Evolutionary conservation across 2,113 vertebrate species (phyloP), one percentile per base, ranked within the genome.

Genomic region (Morphnarchus princeps): DNA sequence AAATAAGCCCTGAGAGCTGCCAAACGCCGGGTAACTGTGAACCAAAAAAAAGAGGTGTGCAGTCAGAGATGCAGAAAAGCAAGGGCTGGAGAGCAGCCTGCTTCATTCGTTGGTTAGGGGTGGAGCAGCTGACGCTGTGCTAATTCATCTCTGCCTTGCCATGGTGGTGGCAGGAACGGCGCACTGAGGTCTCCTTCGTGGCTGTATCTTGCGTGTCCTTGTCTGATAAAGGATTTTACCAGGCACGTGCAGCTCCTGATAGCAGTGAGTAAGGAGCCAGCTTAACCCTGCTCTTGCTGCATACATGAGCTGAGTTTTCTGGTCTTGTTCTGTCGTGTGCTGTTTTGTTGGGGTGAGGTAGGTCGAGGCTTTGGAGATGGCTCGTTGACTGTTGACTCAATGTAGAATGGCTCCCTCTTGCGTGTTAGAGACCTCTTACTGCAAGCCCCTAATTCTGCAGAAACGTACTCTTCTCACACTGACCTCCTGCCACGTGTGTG

Each of bases 201-300:
- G 22, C 5, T 49, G 3, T 29, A 3, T 13, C 29, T 45, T 29
- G 18, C 1, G 0, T 5, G n/a, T 36, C 13, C 25, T 24, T 61
- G 15, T 67, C 40, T 1, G 6, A 15, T 6, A 16, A 13, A 63
- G 12, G 52, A 2, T 32, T 45, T 81, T 28, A 13, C 21, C 28
- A 14, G 28, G 26, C 0, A 0, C 1, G 0, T 6, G 42, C 13
- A 54, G 25, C 61, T 90, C 42, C 14, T 11, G 47, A 6, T 21
- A 52, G 38, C 10, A 1, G 16, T 19, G 43, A 42, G 32, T 2
- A 31, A 45, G 34, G 24, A 69, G 29, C 17, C 8, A 21, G 16
- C 32, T 61, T 9, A 36, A 14, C 40, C n/a, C 36, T 11, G 16
- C 29, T 87, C 16, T 25, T 36, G 50, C 47, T 13, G 21, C 22